These are phyloP conservation scores for Cryptomyrus ogoouensis DNA, from an alignment of 2,113 vertebrate species.

Conservation along the genomic window DNA sequence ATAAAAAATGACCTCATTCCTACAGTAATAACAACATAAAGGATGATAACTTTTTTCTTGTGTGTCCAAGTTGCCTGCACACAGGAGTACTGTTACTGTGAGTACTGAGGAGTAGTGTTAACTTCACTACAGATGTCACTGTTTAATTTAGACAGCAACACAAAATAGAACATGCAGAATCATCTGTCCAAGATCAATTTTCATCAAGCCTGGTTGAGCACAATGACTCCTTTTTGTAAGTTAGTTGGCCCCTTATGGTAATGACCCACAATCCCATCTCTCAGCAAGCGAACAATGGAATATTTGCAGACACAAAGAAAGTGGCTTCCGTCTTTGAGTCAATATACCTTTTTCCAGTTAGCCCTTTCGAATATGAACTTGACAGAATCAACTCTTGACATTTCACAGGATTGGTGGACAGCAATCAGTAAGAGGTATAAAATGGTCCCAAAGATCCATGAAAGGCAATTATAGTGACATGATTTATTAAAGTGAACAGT, in stretches of 20 bases:
- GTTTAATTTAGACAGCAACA: not conserved
- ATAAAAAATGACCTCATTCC: not conserved
- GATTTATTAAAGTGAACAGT: not conserved
- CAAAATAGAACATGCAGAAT: not conserved
- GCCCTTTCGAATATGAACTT: not conserved
- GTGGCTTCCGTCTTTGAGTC: not conserved
- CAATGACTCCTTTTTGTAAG: not conserved
- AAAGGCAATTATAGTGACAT: not conserved
- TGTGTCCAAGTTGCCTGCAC: not conserved
- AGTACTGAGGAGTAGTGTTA: no score
- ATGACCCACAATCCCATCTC: not conserved
- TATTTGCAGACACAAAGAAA: not conserved
- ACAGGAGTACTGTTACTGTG: no score
- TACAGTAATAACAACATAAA: not conserved
- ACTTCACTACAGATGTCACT: not conserved
- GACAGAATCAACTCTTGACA: conserved; percentile 5
- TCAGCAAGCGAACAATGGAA: not conserved
- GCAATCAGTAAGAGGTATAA: conserved; percentile 1
- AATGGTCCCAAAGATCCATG: not conserved
- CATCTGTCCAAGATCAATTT: not conserved
- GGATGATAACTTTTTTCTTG: not conserved
- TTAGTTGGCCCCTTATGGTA: not conserved
- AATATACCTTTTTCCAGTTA: not conserved
- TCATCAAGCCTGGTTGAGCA: not conserved
- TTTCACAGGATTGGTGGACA: conserved; percentile 5